Evolutionary conservation across 2,888 invertebrate species (phyloP), one percentile per base, ranked within the genome.

Genomic region (Unio pictorum): DNA sequence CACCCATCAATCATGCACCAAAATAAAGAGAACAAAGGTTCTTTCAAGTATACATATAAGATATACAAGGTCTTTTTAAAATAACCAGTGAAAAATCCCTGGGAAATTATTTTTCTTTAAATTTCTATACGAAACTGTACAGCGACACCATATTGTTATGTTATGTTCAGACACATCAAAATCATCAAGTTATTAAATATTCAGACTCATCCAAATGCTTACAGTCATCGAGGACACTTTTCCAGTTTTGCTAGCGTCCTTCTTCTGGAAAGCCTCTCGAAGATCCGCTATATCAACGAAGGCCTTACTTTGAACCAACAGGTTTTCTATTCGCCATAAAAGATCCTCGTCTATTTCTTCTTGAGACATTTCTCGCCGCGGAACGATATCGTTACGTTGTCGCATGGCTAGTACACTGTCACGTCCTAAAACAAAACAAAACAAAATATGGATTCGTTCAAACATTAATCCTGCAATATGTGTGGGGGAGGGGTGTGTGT

Each of bases 371-470:
- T 76, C 77, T 26, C 68, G 61, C 30, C 76, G 71, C 11, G 78
- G 67, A 18, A 77, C 75, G 17, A 82, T 69, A 68, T 85, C 84
- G 65, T 86, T 86, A 17, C 83, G 70, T 20, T 78, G 66, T 58
- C 74, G 72, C 73, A 84, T 80, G 0, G 88, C 88, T 66, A 82
- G 64, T 15, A 89, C 88, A 69, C 88, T 89, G 73, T 89, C 89
- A n/a, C 89, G 76, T 8, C 87, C 88, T 26, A 58, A 18, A 54
- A 61, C 18, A 20, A 2, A 23, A 23, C 23, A 23, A 23, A 23
- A 57, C 57, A 61, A 55, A 56, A 55, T 45, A 28, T 8, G 15
- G 2, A 30, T 18, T n/a, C 8, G 18, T 58, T 58, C 20, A 15
- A 55, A 55, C n/a, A 56, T 23, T 55, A 55, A 17, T 58, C 26